Evolutionary conservation across 2,888 invertebrate species (phyloP).

Genomic region (Microctonus aethiopoides): DNA sequence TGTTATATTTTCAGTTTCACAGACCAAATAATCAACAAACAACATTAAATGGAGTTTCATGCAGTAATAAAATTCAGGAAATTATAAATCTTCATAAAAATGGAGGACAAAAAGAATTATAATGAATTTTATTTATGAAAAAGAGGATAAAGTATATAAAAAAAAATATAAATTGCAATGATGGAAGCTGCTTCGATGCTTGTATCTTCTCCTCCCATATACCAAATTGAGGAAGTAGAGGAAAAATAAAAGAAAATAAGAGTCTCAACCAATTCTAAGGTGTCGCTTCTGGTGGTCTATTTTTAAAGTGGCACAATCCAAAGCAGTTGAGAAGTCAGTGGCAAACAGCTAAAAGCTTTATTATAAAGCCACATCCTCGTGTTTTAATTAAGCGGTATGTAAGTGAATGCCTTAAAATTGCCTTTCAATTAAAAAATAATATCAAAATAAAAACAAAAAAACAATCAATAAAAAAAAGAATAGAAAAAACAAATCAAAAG

Average conservation of each 20-base stretch:
- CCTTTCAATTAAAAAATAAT: conserved; percentile 16
- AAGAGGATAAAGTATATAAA: no score
- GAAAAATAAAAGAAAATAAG: conserved; percentile 5
- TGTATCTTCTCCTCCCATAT: no score
- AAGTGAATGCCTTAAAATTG: conserved; percentile 34
- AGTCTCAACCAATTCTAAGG: conserved; percentile 49
- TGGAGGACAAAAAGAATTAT: no score
- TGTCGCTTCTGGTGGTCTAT: conserved; percentile 62
- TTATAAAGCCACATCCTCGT: conserved; percentile 57
- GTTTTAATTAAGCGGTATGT: conserved; percentile 53
- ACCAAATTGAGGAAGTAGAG: neutral
- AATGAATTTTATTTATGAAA: no score
- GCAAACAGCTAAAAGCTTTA: conserved; percentile 54
- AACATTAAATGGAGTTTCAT: no score
- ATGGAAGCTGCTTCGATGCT: no score
- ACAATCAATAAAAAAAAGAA: neutral
- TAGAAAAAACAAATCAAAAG: neutral
- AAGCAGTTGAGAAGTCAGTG: conserved; percentile 57
- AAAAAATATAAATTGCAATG: no score
- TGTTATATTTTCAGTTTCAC: no score
- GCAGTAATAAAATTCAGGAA: no score
- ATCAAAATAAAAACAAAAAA: conserved; percentile 25
- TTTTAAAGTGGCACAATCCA: conserved; percentile 52
- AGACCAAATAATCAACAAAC: no score
- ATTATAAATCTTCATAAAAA: no score